These are phyloP conservation scores for Nixonia krombeini DNA, from an alignment of 1,140 invertebrate species.

Conservation along the genomic window DNA sequence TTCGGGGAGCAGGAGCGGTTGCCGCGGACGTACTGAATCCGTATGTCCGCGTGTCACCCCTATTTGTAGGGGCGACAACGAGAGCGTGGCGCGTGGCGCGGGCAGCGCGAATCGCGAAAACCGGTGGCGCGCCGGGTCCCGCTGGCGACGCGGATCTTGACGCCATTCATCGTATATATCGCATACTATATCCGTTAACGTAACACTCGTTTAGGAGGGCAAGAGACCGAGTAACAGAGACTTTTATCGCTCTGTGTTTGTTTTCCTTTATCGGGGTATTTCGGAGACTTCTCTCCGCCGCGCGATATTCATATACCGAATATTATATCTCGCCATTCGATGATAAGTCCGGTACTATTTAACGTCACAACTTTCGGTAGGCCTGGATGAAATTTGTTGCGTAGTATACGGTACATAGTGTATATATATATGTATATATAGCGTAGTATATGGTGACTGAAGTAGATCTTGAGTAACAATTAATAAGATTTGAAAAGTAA, in stretches of 20 bases:
- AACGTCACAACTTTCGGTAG: too few relatives aligned
- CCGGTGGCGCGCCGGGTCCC: slow-evolving; percentile 26
- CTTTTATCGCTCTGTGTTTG: slow-evolving; percentile 1
- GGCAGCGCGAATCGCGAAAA: slow-evolving; percentile 54
- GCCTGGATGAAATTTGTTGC: too few relatives aligned
- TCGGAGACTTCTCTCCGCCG: background rate
- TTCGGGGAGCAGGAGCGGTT: slow-evolving; percentile 14
- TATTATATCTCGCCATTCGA: too few relatives aligned
- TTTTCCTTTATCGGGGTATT: slow-evolving; percentile 4
- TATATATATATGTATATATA: too few relatives aligned
- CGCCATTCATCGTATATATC: slow-evolving; percentile 52
- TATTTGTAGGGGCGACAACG: slow-evolving; percentile 51
- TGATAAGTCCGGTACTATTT: too few relatives aligned
- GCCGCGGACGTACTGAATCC: slow-evolving; percentile 27
- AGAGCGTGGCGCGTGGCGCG: slow-evolving; percentile 10
- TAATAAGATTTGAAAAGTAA: too few relatives aligned
- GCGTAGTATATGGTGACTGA: too few relatives aligned
- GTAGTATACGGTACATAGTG: too few relatives aligned
- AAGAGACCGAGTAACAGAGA: slow-evolving; percentile 1
- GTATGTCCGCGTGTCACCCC: slow-evolving; percentile 30
- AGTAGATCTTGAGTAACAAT: too few relatives aligned
- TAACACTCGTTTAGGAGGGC: slow-evolving; percentile 1
- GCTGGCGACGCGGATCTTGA: slow-evolving; percentile 60
- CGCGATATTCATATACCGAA: too few relatives aligned
- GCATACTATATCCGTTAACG: background rate